Evolutionary conservation across 2,113 vertebrate species (phyloP).

Genomic region (Python bivittatus): DNA sequence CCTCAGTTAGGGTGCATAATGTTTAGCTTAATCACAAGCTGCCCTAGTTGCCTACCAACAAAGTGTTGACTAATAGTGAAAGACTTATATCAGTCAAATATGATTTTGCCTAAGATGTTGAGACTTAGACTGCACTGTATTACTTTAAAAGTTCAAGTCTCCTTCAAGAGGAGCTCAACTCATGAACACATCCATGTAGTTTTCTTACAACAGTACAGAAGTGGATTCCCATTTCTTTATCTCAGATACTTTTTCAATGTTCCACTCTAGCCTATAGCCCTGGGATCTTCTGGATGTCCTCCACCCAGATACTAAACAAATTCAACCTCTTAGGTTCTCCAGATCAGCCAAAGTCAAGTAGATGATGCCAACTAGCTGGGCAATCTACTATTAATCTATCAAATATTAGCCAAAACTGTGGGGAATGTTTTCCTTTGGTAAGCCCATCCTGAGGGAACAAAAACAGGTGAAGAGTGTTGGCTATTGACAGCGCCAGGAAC

Average conservation of each 20-base stretch:
- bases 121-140: background rate
- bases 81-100: background rate
- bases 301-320: background rate
- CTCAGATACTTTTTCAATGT: background rate
- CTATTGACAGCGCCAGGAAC: background rate
- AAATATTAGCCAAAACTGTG: background rate
- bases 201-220: background rate
- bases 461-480: background rate
- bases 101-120: background rate
- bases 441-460: background rate
- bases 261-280: background rate
- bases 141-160: background rate
- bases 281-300: background rate
- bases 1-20: background rate
- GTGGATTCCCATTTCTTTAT: background rate
- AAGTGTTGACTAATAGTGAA: background rate
- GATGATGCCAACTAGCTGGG: background rate
- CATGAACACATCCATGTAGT: background rate
- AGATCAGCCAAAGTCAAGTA: background rate
- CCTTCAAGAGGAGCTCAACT: background rate
- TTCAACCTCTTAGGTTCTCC: background rate
- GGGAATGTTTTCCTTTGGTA: background rate
- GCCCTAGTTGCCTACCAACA: background rate
- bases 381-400: background rate
- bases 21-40: background rate